Conservation (phyloP, 2,888 invertebrate genomes). For the Antheraea assamensis region DNA sequence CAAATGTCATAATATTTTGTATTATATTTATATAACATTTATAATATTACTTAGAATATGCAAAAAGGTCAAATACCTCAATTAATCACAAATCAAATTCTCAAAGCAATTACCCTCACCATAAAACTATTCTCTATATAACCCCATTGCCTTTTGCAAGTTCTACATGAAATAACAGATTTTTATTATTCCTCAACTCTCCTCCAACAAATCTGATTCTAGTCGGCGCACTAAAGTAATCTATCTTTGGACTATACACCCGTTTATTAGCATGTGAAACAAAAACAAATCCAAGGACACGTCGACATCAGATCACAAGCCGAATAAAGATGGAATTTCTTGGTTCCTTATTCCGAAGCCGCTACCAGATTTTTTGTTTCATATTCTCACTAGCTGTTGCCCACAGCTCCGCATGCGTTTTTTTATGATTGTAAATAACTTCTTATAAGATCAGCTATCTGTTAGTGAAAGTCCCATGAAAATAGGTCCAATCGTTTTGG, state of each 20-base stretch:
- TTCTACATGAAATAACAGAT: background rate
- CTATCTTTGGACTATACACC: constrained; percentile 6
- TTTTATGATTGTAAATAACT: too few species aligned
- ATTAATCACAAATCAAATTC: background rate
- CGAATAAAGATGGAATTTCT: background rate
- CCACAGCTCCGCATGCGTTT: too few species aligned
- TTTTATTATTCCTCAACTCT: background rate
- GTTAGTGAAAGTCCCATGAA: too few species aligned
- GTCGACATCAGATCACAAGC: background rate
- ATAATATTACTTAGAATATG: too few species aligned
- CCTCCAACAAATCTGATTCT: background rate
- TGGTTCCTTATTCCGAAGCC: background rate
- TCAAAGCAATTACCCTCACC: background rate
- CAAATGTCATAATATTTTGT: too few species aligned
- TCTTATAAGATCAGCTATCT: too few species aligned
- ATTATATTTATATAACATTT: too few species aligned
- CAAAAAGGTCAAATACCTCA: too few species aligned
- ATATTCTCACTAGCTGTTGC: too few species aligned
- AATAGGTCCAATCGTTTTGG: too few species aligned
- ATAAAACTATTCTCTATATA: background rate
- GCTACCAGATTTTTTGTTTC: too few species aligned
- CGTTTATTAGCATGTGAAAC: background rate
- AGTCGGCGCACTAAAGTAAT: background rate
- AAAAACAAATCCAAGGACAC: constrained; percentile 2
- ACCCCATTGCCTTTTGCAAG: background rate